Conservation (phyloP, 2,888 invertebrate species). For the Apotomis turbidana region DNA sequence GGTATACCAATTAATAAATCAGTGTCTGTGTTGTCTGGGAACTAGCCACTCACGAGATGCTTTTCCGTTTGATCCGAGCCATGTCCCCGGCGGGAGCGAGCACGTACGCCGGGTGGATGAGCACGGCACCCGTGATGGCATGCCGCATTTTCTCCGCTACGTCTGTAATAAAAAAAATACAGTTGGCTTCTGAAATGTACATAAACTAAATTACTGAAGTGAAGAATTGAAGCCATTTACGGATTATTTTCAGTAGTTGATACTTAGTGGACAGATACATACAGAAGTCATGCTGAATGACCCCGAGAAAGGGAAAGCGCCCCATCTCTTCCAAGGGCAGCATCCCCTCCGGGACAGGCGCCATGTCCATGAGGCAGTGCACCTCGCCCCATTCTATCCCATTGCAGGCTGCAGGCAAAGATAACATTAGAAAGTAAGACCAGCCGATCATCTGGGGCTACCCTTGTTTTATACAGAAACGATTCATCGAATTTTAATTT, state of each 20-base stretch:
- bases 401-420: background rate
- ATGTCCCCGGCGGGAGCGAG: slow-evolving; percentile 66
- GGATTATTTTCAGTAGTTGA: too few species aligned
- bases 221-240: too few species aligned
- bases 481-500: too few species aligned
- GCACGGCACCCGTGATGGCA: slow-evolving; percentile 60
- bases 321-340: slow-evolving; percentile 15
- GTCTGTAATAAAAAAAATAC: slow-evolving; percentile 46
- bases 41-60: too few species aligned
- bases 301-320: slow-evolving; percentile 10
- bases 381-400: slow-evolving; percentile 6
- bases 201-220: too few species aligned
- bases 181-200: background rate
- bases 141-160: slow-evolving; percentile 53
- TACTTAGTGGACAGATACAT: background rate
- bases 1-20: too few species aligned
- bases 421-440: too few species aligned
- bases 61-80: slow-evolving; percentile 50
- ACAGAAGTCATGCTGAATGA: slow-evolving; percentile 25
- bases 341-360: background rate
- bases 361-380: slow-evolving; percentile 7
- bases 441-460: too few species aligned
- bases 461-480: too few species aligned
- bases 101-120: slow-evolving; percentile 61
- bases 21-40: too few species aligned